Percentiles rank a stretch among this genome's conserved stretches.
phyloP scores from a whole-genome alignment of 2,797 vertebrate genomes.

The Thripadectes ignobilis region DNA sequence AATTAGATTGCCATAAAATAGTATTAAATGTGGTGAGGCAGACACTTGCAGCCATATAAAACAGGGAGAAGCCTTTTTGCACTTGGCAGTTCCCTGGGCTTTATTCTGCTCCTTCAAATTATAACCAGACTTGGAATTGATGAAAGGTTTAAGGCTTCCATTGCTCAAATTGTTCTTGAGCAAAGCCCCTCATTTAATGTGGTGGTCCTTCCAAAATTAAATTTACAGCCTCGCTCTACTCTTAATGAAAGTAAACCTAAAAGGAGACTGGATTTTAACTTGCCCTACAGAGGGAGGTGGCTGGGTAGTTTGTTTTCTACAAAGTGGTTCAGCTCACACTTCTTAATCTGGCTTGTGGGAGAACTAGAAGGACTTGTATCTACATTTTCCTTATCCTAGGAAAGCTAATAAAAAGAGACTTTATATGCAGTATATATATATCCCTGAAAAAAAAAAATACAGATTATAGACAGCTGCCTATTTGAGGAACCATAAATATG shows the following conservation, averaged over 20 bases:
- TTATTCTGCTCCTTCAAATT: background rate
- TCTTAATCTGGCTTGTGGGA: background rate
- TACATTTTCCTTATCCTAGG: background rate
- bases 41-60: background rate
- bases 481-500: background rate
- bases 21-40: background rate
- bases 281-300: background rate
- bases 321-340: background rate
- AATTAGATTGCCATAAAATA: conserved; percentile 33
- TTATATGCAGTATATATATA: background rate
- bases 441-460: background rate
- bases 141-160: background rate
- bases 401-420: background rate
- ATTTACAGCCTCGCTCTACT: background rate
- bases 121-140: background rate
- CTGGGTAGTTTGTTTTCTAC: background rate
- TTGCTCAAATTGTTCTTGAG: background rate
- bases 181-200: background rate
- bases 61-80: background rate
- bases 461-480: background rate
- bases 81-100: background rate
- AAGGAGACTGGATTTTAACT: background rate
- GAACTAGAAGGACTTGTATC: background rate
- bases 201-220: background rate
- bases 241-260: background rate